A percentile compares a stretch with the other conserved stretches of the same genome.
These are phyloP conservation scores for Acromyrmex heyeri DNA, from an alignment of 1,140 invertebrate genomes.

Conservation along the genomic window DNA sequence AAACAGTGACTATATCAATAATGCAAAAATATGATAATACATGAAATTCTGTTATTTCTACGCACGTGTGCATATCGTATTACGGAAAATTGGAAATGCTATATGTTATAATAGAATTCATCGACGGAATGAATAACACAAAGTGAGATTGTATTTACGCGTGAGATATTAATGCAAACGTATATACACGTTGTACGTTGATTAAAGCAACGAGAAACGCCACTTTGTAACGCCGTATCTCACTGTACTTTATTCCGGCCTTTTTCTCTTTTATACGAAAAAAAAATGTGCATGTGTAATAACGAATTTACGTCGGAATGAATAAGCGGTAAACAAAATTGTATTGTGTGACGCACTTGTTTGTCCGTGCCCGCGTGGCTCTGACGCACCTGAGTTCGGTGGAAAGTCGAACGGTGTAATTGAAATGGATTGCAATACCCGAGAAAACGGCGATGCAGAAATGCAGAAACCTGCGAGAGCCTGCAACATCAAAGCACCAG, in stretches of 20 bases:
- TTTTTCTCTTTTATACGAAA: not conserved
- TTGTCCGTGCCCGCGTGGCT: not conserved
- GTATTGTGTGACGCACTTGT: constrained; percentile 25
- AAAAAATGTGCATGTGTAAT: constrained; percentile 10
- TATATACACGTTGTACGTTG: not conserved
- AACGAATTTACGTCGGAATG: constrained; percentile 11
- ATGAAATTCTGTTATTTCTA: not conserved
- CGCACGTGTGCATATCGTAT: not conserved
- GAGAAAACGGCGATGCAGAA: not conserved
- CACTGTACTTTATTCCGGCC: not conserved
- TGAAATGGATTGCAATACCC: not conserved
- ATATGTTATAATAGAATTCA: constrained; percentile 16
- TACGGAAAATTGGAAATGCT: constrained; percentile 37
- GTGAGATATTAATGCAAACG: constrained; percentile 11
- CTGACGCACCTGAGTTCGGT: constrained; percentile 26
- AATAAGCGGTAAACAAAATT: constrained; percentile 40
- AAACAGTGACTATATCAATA: constrained; percentile 31
- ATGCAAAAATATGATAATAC: constrained; percentile 10
- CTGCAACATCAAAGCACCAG: not conserved
- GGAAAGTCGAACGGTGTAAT: constrained; percentile 13
- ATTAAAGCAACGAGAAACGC: not conserved
- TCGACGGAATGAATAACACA: not conserved
- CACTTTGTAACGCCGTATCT: not conserved
- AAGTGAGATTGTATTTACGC: not conserved
- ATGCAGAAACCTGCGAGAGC: not conserved